Percentiles rank a stretch among this genome's conserved stretches.
These are phyloP conservation scores for Shinisaurus crocodilurus DNA, from an alignment of 2,113 vertebrate genomes.

Conservation along the genomic window DNA sequence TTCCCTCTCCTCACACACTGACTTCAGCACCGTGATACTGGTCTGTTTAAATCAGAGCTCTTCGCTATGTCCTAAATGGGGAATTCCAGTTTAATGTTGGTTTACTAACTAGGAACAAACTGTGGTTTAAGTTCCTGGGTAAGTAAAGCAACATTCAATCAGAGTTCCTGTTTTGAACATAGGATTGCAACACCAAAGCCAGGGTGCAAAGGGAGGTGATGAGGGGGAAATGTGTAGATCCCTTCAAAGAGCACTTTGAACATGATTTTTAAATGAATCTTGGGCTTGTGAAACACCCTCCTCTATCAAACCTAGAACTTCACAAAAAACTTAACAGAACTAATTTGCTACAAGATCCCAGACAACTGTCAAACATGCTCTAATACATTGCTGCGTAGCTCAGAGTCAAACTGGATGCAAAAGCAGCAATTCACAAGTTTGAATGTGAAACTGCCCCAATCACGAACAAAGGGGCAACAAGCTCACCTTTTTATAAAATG, in stretches of 20 bases:
- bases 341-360: neutral
- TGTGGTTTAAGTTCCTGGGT: neutral
- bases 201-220: neutral
- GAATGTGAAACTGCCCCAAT: neutral
- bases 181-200: neutral
- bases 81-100: neutral
- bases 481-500: constrained; percentile 88
- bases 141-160: neutral
- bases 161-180: neutral
- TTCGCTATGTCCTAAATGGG: neutral
- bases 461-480: neutral
- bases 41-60: neutral
- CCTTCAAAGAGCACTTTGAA: neutral
- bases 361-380: neutral
- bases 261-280: neutral
- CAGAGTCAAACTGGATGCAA: neutral
- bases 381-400: neutral
- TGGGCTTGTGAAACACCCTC: neutral
- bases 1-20: neutral
- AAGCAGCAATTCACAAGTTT: no score
- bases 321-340: neutral
- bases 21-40: neutral
- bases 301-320: neutral
- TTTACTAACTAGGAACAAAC: neutral
- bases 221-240: neutral